A percentile compares a stretch with the other conserved stretches of the same genome.
Conservation (phyloP, 1,140 invertebrate genomes). For the Drosophila kohkoa region DNA sequence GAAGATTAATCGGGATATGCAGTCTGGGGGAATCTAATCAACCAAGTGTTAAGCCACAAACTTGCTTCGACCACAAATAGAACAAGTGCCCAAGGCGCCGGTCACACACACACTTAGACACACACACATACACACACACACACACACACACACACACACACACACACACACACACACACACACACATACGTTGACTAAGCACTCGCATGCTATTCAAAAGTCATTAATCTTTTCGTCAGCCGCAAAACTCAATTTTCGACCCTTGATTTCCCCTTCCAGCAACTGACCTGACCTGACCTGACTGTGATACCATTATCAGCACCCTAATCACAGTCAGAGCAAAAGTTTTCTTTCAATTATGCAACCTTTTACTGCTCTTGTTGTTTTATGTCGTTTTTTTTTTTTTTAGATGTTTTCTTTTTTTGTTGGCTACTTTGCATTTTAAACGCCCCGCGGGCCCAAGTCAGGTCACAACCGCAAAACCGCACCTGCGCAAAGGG, state of each 20-base stretch:
- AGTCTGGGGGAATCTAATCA: conserved; percentile 11
- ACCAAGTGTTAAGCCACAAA: conserved; percentile 18
- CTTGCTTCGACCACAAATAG: conserved; percentile 18
- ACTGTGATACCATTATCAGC: conserved; percentile 23
- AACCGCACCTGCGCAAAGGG: conserved; percentile 59
- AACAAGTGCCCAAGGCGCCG: conserved; percentile 12
- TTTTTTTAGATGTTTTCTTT: neutral
- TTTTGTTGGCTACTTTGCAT: conserved; percentile 65
- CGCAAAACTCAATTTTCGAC: conserved; percentile 8
- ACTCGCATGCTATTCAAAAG: conserved; percentile 6
- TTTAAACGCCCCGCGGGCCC: conserved; percentile 57
- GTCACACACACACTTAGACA: neutral
- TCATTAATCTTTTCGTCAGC: conserved; percentile 51
- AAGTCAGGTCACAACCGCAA: conserved; percentile 33
- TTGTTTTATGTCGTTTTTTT: neutral
- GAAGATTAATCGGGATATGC: conserved; percentile 23
- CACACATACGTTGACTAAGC: neutral
- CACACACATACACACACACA: conserved; percentile 10
- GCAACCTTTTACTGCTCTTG: conserved; percentile 23
- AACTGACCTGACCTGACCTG: conserved; percentile 9
- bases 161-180: neutral
- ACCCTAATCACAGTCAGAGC: conserved; percentile 47
- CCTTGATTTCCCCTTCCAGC: neutral
- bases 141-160: neutral
- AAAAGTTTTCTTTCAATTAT: conserved; percentile 59